phyloP scores from a whole-genome alignment of 53 echinoderm and acorn worm genomes.

The Holothuria leucospilota region DNA sequence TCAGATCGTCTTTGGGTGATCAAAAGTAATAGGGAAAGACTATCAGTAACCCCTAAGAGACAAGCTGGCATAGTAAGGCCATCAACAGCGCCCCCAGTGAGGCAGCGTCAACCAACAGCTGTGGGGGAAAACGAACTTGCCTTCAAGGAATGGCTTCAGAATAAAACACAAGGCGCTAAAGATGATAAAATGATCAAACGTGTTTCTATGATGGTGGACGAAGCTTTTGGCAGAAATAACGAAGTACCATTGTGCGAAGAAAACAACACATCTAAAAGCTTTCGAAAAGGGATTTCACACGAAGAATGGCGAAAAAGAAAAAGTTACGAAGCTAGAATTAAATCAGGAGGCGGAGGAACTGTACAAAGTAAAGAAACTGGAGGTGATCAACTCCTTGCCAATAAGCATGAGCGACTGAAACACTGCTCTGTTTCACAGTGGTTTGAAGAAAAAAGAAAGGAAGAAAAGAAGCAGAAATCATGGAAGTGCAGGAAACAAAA shows the following conservation, averaged over 20 bases:
- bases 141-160: slow-evolving; percentile 78
- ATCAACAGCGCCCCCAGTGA: slow-evolving; percentile 5
- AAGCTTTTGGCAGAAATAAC: slow-evolving; percentile 70
- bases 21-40: no score
- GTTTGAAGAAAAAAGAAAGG: slow-evolving; percentile 38
- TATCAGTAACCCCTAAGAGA: background rate
- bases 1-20: no score
- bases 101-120: slow-evolving; percentile 64
- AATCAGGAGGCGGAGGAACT: no score
- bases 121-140: slow-evolving; percentile 77
- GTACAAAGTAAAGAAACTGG: background rate
- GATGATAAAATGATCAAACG: slow-evolving; percentile 69
- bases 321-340: slow-evolving; percentile 10
- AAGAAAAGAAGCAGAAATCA: slow-evolving; percentile 13
- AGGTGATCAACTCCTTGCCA: background rate
- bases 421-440: slow-evolving; percentile 38
- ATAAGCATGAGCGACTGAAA: slow-evolving; percentile 23
- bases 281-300: slow-evolving; percentile 27
- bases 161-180: slow-evolving; percentile 79
- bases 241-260: slow-evolving; percentile 45
- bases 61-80: background rate
- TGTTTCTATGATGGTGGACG: slow-evolving; percentile 75
- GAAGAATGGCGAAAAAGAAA: slow-evolving; percentile 57
- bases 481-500: slow-evolving; percentile 18
- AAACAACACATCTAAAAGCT: no score